Conservation (phyloP, 2,797 vertebrate genomes). For the Chromobotia macracanthus region DNA sequence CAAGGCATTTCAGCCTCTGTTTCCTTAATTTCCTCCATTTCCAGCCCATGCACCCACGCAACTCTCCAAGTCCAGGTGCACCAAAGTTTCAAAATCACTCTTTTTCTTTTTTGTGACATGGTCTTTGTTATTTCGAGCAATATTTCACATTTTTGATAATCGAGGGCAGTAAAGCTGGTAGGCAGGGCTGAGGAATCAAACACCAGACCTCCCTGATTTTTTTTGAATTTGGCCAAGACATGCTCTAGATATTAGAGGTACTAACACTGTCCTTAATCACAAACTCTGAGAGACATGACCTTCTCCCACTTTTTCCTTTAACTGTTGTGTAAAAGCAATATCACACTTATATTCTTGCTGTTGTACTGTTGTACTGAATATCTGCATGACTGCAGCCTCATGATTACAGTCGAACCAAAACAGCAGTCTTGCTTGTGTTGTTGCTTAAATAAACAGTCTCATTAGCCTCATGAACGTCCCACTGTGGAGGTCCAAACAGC, state of each 20-base stretch:
- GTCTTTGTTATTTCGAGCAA: conserved; percentile 1
- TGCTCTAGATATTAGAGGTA: conserved; percentile 36
- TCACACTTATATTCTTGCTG: not conserved
- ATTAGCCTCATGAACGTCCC: conserved; percentile 15
- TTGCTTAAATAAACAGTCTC: not conserved
- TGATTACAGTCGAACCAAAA: not conserved
- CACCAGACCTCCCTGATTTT: conserved; percentile 13
- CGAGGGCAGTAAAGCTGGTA: conserved; percentile 35
- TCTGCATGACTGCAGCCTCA: not conserved
- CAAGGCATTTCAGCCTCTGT: not conserved
- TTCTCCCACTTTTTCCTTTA: conserved; percentile 5
- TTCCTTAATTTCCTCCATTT: not conserved
- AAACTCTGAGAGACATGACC: conserved; percentile 1
- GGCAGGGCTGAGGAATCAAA: not conserved
- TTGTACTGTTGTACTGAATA: not conserved
- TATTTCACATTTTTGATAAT: conserved; percentile 38
- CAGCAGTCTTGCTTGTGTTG: not conserved
- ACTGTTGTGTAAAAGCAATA: not conserved
- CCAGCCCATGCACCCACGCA: not conserved
- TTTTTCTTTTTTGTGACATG: not conserved
- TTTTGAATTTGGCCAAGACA: conserved; percentile 20
- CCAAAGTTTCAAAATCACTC: not conserved
- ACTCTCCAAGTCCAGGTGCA: not conserved
- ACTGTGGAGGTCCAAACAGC: conserved; percentile 6
- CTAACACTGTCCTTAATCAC: conserved; percentile 34